Conservation (phyloP, 2,888 invertebrate genomes). For the Thereva unica region DNA sequence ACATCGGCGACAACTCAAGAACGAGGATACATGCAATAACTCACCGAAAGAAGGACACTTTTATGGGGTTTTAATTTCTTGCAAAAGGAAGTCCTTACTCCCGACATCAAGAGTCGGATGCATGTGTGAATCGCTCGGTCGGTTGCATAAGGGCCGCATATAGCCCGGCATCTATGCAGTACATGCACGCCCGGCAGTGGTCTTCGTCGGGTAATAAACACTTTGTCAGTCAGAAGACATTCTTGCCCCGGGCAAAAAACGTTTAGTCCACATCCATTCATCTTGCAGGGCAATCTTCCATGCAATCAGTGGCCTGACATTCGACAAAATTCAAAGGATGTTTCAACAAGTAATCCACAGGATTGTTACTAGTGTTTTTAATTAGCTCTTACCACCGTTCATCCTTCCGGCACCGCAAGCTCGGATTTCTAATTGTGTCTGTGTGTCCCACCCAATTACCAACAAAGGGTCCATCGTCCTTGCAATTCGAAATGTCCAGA, state of each 20-base stretch:
- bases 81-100: conserved; percentile 37
- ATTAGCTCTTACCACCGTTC: conserved; percentile 13
- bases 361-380: conserved; percentile 1
- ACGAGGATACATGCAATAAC: conserved; percentile 32
- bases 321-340: conserved; percentile 27
- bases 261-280: conserved; percentile 9
- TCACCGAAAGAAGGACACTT: conserved; percentile 39
- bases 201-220: conserved; percentile 40
- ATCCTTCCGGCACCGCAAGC: no score
- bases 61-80: conserved; percentile 42
- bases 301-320: conserved; percentile 26
- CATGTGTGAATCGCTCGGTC: neutral
- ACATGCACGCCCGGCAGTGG: conserved; percentile 8
- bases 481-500: no score
- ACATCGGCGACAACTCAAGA: conserved; percentile 33
- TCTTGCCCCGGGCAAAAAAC: conserved; percentile 1
- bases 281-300: neutral
- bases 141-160: neutral
- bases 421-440: no score
- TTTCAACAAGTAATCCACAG: conserved; percentile 36
- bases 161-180: neutral
- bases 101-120: conserved; percentile 11
- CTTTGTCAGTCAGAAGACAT: conserved; percentile 33
- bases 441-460: no score
- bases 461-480: no score